These are phyloP conservation scores for Dipodomys stephensi DNA, from an alignment of 2,113 vertebrate species.

Conservation along the genomic window DNA sequence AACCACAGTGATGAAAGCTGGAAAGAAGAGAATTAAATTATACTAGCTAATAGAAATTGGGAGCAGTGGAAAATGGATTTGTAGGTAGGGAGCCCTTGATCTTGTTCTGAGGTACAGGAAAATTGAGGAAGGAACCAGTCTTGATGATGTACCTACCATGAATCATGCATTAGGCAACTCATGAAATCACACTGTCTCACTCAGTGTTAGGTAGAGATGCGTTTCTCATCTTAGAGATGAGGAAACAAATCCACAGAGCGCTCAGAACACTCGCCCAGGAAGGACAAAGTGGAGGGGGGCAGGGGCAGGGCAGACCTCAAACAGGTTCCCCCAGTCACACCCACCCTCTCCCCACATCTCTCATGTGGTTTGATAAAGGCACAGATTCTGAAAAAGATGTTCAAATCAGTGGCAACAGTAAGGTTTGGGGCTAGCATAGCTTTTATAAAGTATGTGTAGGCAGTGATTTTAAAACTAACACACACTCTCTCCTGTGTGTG, in stretches of 20 bases:
- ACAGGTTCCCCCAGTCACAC: background rate
- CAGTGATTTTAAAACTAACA: no score
- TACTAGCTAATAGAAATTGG: background rate
- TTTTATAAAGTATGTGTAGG: no score
- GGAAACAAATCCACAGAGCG: background rate
- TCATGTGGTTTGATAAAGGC: background rate
- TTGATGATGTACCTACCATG: background rate
- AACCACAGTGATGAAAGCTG: slow-evolving; percentile 13
- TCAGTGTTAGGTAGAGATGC: background rate
- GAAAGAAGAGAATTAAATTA: slow-evolving; percentile 53
- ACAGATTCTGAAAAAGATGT: background rate
- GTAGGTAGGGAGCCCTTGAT: background rate
- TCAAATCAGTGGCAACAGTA: background rate
- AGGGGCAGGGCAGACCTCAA: background rate
- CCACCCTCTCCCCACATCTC: accelerated
- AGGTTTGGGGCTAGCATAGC: background rate
- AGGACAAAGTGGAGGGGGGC: background rate
- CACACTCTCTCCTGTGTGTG: background rate
- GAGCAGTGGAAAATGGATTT: slow-evolving; percentile 28
- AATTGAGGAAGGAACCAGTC: background rate
- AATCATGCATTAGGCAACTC: background rate
- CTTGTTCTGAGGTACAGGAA: background rate
- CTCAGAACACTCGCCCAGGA: background rate
- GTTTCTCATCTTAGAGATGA: background rate
- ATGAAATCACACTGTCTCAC: background rate